Conservation (phyloP, 2,113 vertebrate genomes). For the Holacanthus passer region DNA sequence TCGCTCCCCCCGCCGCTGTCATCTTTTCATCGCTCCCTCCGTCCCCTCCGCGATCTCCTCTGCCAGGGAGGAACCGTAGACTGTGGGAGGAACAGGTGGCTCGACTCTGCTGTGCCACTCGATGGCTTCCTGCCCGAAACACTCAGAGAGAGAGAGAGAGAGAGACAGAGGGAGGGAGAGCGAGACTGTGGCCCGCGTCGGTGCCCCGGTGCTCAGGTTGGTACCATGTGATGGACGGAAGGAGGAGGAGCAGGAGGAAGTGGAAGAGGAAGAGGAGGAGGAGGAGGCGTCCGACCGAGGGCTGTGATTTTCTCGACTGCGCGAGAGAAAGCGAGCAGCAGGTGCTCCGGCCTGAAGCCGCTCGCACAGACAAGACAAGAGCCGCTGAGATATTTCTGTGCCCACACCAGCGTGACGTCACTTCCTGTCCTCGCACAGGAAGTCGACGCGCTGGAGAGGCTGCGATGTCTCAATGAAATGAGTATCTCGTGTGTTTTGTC, state of each 20-base stretch:
- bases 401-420: conserved; percentile 59
- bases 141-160: not conserved
- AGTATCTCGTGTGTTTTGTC: too few relatives aligned
- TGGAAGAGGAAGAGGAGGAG: conserved; percentile 35
- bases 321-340: conserved; percentile 55
- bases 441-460: conserved; percentile 10
- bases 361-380: conserved; percentile 46
- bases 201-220: conserved; percentile 38
- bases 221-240: conserved; percentile 56
- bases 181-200: conserved; percentile 36
- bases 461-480: too few relatives aligned
- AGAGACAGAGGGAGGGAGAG: conserved; percentile 7
- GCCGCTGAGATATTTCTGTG: conserved; percentile 39
- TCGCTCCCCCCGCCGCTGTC: conserved; percentile 5
- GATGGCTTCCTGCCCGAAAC: conserved; percentile 64
- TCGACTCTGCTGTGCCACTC: conserved; percentile 51
- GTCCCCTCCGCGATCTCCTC: conserved; percentile 44
- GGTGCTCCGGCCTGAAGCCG: conserved; percentile 59
- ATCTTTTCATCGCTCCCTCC: conserved; percentile 51
- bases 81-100: conserved; percentile 76
- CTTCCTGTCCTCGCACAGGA: conserved; percentile 60
- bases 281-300: conserved; percentile 33
- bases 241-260: conserved; percentile 37
- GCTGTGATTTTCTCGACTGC: conserved; percentile 56
- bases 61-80: conserved; percentile 62